Evolutionary conservation across 2,113 vertebrate species (phyloP).

Genomic region (Danio rerio): GRCz12tu NC_133194.1:33127501-33128000

Average conservation of each 20-base stretch:
- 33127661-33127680: slow-evolving; percentile 25
- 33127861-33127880: slow-evolving; percentile 38
- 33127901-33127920: neutral
- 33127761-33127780: slow-evolving; percentile 11
- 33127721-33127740: slow-evolving; percentile 11
- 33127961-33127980: neutral
- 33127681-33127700: slow-evolving; percentile 16
- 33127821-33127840: slow-evolving; percentile 35
- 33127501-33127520: slow-evolving; percentile 16
- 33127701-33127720: neutral
- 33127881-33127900: neutral
- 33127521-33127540: neutral
- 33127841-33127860: slow-evolving; percentile 29
- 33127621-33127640: slow-evolving; percentile 47
- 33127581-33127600: slow-evolving; percentile 54
- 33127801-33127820: slow-evolving; percentile 15
- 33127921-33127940: neutral
- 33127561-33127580: slow-evolving; percentile 26
- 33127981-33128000: too few relatives aligned
- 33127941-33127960: neutral
- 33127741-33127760: neutral
- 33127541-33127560: neutral
- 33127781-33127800: neutral
- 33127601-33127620: slow-evolving; percentile 58
- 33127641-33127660: slow-evolving; percentile 19